phyloP scores from a whole-genome alignment of 2,797 vertebrate species.

The Brachymystax lenok region DNA sequence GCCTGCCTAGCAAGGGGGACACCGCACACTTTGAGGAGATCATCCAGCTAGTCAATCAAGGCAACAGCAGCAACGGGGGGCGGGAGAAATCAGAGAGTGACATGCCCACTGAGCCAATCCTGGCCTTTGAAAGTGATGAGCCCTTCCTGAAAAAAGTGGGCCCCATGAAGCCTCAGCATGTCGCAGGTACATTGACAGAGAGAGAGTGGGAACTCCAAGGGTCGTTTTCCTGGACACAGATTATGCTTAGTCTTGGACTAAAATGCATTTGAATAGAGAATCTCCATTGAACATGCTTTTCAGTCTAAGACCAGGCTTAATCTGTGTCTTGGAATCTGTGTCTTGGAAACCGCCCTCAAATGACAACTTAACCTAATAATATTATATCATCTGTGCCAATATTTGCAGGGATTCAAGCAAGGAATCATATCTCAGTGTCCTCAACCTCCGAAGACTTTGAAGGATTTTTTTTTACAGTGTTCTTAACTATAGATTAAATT shows the following conservation, averaged over 20 bases:
- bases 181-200: conserved; percentile 83
- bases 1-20: conserved; percentile 80
- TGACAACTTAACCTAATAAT: neutral
- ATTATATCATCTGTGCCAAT: neutral
- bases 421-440: neutral
- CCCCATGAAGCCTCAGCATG: conserved; percentile 88
- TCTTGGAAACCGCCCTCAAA: too few species aligned
- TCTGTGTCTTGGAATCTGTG: too few species aligned
- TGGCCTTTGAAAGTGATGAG: conserved; percentile 86
- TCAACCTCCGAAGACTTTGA: neutral
- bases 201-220: neutral
- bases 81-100: conserved; percentile 68
- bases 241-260: neutral
- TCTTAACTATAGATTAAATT: neutral
- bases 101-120: conserved; percentile 77
- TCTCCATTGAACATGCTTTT: neutral
- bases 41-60: conserved; percentile 78
- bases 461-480: neutral
- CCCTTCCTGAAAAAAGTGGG: conserved; percentile 90
- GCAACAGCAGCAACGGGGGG: conserved; percentile 70
- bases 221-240: neutral
- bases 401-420: neutral
- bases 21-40: conserved; percentile 71
- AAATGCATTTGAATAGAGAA: neutral
- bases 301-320: neutral